Base-by-base conservation (phyloP, 2,797 vertebrate species). In the Notolepis coatsorum region DNA sequence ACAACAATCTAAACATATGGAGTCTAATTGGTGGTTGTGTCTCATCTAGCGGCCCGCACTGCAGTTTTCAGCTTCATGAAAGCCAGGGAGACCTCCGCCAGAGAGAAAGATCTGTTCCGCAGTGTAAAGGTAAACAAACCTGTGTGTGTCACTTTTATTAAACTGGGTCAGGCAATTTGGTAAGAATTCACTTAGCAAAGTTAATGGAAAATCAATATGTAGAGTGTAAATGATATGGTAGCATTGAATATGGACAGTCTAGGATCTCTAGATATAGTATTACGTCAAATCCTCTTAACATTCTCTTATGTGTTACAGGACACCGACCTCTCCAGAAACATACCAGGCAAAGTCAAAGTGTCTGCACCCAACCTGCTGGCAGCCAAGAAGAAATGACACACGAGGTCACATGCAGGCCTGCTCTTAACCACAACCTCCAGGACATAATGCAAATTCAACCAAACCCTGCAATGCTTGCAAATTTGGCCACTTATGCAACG, bases 301-400 rank as follows among this genome's bases (percentile, higher is more conserved):
- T 65, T 24, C 9, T 2, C 24, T 65, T 4, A 2, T 37, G 68
- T 86, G 69, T 81, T 69, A 30, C 62, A 98, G 98, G 98, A 99
- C 43, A 94, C 93, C 0, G 97, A 99, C 65, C 88, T 99, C 25
- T 99, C 95, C 55, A 92, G 98, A 79, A 99, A 99, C 65, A 95
- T 99, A 78, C 96, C 97, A 0, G 97, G 97, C 4, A 99, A 98
- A 90, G 97, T 99, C 3, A 99, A 99, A 81, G 96, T 99, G 7
- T 99, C 97, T 0, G 97, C 97, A 7, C 97, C 98, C 0, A 97
- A 99, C 71, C 93, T 99, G 66, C 87, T 95, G 61, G 94, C 91
- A 67, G 89, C 82, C 54, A 99, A 97, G 80, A 97, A 92, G 87
- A 99, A 98, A 84, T 98, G 49, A 87, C 37, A 53, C 12, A 35